phyloP scores from a whole-genome alignment of 92 coral and sea anemone species.

The Bergia sp. region DNA sequence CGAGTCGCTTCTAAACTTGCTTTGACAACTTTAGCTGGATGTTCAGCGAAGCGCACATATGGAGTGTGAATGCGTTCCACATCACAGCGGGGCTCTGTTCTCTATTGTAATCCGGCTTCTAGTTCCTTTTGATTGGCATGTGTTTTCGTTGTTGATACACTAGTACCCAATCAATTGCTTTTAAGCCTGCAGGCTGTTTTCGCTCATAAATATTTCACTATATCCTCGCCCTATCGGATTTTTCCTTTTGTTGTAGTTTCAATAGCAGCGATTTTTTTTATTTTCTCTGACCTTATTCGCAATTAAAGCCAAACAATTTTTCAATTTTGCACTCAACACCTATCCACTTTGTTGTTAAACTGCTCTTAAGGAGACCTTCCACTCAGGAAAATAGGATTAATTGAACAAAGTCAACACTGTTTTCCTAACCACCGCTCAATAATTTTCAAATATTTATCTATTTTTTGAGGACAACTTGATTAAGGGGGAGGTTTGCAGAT shows the following conservation, averaged over 20 bases:
- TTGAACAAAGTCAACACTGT: slow-evolving; percentile 84
- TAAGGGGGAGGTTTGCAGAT: slow-evolving; percentile 89
- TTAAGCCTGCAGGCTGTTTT: slow-evolving; percentile 85
- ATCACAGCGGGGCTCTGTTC: slow-evolving; percentile 81
- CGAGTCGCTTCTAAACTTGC: slow-evolving; percentile 40
- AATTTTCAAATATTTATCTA: slow-evolving; percentile 90
- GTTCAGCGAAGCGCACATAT: slow-evolving; percentile 90
- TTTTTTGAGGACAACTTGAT: slow-evolving; percentile 82
- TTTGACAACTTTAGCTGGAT: slow-evolving; percentile 69
- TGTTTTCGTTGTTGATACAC: slow-evolving; percentile 83
- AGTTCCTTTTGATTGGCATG: slow-evolving; percentile 92
- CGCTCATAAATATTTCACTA: slow-evolving; percentile 92
- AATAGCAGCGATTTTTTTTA: slow-evolving; percentile 73
- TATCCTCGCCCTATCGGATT: slow-evolving; percentile 88
- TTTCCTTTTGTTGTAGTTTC: slow-evolving; percentile 88
- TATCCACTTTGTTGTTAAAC: slow-evolving; percentile 13
- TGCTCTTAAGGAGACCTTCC: background rate
- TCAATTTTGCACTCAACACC: slow-evolving; percentile 32
- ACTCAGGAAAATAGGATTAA: slow-evolving; percentile 67
- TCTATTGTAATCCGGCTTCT: slow-evolving; percentile 91
- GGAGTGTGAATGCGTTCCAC: slow-evolving; percentile 57
- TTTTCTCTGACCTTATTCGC: slow-evolving; percentile 84
- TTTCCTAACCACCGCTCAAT: slow-evolving; percentile 71
- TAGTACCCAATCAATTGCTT: slow-evolving; percentile 81
- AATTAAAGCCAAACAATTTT: slow-evolving; percentile 73